Evolutionary conservation across 2,797 vertebrate genomes (phyloP), one percentile per base, ranked within the genome.

Genomic region (Acanthis flammea): DNA sequence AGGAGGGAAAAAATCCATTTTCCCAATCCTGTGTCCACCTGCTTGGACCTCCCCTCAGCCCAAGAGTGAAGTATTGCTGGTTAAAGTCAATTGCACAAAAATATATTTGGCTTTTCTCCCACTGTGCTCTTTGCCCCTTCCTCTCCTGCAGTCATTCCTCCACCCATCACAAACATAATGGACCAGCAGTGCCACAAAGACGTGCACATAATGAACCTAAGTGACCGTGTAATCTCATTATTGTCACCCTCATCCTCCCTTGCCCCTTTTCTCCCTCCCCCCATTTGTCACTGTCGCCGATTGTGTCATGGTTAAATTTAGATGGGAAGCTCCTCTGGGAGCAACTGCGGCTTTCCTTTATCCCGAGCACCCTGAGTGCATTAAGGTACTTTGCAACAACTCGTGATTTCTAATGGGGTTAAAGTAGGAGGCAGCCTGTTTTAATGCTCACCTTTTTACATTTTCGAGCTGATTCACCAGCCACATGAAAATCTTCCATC

Each of bases 161-260:
- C 76, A 58, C 76, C 82, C 68, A 31, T 14, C 3, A 13, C 51
- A 79, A 76, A 74, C 61, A 81, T 31, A 84, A 81, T 42, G 74
- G 78, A 28, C 58, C 62, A 48, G 90, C 84, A 74, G 84, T 19
- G 44, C 55, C 62, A 79, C 63, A 63, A 62, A 86, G 93, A 42
- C 51, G 13, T 8, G 79, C 23, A n/a, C 86, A 86, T n/a, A 78
- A 92, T 72, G 86, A 93, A 90, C 85, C 87, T 81, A 96, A 95
- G 93, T 77, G 93, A 94, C 94, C 50, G 7, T 90, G 63, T 96
- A 95, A 97, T 96, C 93, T 90, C 68, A 33, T 96, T 96, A 96
- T 91, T 91, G 85, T 72, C 78, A 75, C 73, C 95, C 93, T 86
- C 87, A 79, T 62, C 91, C 85, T 92, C 76, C 87, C 50, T 71